phyloP scores from a whole-genome alignment of 2,797 vertebrate genomes.

The Columba guinea region DNA sequence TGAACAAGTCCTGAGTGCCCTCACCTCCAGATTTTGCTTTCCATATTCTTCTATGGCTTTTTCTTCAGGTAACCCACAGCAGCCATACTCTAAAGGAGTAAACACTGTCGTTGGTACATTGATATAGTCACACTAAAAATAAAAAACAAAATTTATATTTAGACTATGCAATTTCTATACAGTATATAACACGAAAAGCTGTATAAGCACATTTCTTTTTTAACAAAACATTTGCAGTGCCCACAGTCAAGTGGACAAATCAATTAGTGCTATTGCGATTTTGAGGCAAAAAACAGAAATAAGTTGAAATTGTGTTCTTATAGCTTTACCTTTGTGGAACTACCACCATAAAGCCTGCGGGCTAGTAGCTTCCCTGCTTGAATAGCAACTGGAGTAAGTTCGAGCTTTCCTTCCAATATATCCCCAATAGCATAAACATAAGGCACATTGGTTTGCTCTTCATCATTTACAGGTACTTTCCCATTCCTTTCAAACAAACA shows the following conservation, averaged over 20 bases:
- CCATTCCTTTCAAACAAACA: conserved; percentile 82
- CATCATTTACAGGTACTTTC: conserved; percentile 90
- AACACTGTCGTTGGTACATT: conserved; percentile 97
- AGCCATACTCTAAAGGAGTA: conserved; percentile 94
- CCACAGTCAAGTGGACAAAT: neutral
- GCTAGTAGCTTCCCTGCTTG: conserved; percentile 93
- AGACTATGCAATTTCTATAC: neutral
- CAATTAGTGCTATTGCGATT: neutral
- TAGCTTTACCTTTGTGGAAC: conserved; percentile 81
- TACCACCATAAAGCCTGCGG: conserved; percentile 84
- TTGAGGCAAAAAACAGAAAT: neutral
- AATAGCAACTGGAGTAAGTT: conserved; percentile 95
- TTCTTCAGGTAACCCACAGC: conserved; percentile 92
- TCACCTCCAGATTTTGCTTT: conserved; percentile 88
- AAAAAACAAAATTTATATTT: neutral
- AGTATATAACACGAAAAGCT: neutral
- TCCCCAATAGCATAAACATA: conserved; percentile 93
- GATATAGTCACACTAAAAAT: conserved; percentile 91
- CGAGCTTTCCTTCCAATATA: conserved; percentile 91
- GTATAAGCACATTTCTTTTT: neutral
- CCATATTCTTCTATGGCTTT: conserved; percentile 82
- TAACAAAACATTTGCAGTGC: neutral
- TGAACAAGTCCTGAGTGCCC: neutral
- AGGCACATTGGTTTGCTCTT: conserved; percentile 91
- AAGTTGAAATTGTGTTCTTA: neutral